Evolutionary conservation across 2,888 invertebrate species (phyloP).

Genomic region (Oscheius onirici): DNA sequence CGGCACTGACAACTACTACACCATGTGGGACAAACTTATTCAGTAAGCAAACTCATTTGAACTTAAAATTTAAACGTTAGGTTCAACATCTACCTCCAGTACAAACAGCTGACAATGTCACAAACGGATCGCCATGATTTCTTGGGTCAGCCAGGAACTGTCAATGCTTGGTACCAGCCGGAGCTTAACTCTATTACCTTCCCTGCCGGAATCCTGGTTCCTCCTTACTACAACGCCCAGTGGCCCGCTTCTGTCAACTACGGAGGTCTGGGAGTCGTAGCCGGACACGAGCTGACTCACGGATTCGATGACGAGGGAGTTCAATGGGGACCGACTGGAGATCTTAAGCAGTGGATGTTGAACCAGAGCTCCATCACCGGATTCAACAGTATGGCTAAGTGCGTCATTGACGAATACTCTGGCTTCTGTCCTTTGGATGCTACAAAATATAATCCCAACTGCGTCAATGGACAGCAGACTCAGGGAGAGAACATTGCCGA

Average conservation of each 20-base stretch:
- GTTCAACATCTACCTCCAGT: constrained; percentile 50
- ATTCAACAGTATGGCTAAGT: constrained; percentile 58
- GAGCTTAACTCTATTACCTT: constrained; percentile 68
- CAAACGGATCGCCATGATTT: constrained; percentile 59
- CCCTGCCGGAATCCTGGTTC: constrained; percentile 66
- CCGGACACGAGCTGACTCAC: constrained; percentile 95
- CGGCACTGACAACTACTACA: constrained; percentile 47
- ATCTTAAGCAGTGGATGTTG: constrained; percentile 58
- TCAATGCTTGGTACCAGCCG: constrained; percentile 68
- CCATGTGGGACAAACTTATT: constrained; percentile 47
- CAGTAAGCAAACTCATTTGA: constrained; percentile 5
- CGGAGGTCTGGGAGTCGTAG: constrained; percentile 96
- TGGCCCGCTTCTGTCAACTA: constrained; percentile 75
- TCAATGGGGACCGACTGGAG: constrained; percentile 62
- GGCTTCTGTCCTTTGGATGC: constrained; percentile 56
- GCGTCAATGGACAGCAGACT: constrained; percentile 75
- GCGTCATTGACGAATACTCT: constrained; percentile 59
- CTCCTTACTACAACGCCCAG: constrained; percentile 63
- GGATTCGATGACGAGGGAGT: constrained; percentile 85
- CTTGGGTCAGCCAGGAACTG: constrained; percentile 61
- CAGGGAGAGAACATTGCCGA: constrained; percentile 77
- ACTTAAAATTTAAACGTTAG: constrained; percentile 12
- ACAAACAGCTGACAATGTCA: constrained; percentile 43
- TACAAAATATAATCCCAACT: constrained; percentile 43
- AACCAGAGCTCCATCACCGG: constrained; percentile 29